Conservation (phyloP, 2,113 vertebrate genomes). For the Aspiorhynchus laticeps region DNA sequence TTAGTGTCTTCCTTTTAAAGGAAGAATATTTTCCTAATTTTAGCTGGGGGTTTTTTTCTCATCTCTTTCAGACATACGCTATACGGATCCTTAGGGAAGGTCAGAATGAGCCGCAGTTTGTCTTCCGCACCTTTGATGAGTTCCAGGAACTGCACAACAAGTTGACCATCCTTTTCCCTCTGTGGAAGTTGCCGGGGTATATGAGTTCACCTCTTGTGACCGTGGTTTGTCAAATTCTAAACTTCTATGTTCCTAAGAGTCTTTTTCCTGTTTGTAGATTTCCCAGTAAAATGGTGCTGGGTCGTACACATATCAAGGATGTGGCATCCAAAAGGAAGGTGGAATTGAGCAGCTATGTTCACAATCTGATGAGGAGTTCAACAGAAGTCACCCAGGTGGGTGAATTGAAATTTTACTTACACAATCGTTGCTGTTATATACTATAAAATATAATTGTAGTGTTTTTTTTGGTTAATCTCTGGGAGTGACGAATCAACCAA, state of each 20-base stretch:
- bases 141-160: slow-evolving; percentile 99
- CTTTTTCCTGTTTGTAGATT: slow-evolving; percentile 76
- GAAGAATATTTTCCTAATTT: background rate
- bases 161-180: slow-evolving; percentile 91
- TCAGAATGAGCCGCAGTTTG: slow-evolving; percentile 87
- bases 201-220: background rate
- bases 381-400: slow-evolving; percentile 90
- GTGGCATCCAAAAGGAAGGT: slow-evolving; percentile 96
- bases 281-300: slow-evolving; percentile 93
- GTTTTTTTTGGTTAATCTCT: background rate
- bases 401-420: background rate
- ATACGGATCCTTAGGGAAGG: slow-evolving; percentile 91
- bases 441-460: background rate
- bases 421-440: background rate
- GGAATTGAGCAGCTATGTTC: slow-evolving; percentile 94
- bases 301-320: slow-evolving; percentile 96
- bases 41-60: background rate
- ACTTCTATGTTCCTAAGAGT: background rate
- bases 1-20: too few species aligned
- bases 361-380: slow-evolving; percentile 91
- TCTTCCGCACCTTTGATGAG: slow-evolving; percentile 97
- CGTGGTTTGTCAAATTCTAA: background rate
- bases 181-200: slow-evolving; percentile 97
- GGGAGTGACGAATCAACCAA: background rate
- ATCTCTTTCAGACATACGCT: slow-evolving; percentile 84